phyloP scores from a whole-genome alignment of 2,797 vertebrate species.

The Ceyx erithaca region DNA sequence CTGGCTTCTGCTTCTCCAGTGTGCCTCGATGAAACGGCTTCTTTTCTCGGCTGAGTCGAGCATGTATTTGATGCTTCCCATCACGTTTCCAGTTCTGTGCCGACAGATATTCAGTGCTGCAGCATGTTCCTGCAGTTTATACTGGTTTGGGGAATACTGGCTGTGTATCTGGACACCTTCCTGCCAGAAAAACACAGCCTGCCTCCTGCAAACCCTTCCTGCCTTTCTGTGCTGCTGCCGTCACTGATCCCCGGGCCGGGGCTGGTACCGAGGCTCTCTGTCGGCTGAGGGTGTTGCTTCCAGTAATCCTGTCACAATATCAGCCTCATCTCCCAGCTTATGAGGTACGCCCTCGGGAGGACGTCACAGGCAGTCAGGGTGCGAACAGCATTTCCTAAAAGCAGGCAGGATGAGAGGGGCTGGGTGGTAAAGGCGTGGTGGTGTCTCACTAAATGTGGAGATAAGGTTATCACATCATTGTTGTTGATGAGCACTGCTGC shows the following conservation, averaged over 20 bases:
- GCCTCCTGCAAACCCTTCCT: neutral
- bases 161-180: neutral
- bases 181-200: neutral
- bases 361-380: neutral
- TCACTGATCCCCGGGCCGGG: rapidly evolving
- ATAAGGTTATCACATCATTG: rapidly evolving
- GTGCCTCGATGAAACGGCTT: neutral
- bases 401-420: neutral
- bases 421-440: neutral
- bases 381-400: neutral
- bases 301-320: neutral
- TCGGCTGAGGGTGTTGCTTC: neutral
- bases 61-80: neutral
- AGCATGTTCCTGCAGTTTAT: neutral
- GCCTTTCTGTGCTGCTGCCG: neutral
- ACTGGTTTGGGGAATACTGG: neutral
- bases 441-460: neutral
- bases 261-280: rapidly evolving
- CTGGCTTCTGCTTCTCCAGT: neutral
- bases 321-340: rapidly evolving
- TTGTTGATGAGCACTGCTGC: rapidly evolving
- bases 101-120: neutral
- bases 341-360: neutral
- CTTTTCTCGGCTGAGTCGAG: neutral
- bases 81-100: neutral